Evolutionary conservation across 92 coral and sea anemone species (phyloP).

Genomic region (Heteractis magnifica): DNA sequence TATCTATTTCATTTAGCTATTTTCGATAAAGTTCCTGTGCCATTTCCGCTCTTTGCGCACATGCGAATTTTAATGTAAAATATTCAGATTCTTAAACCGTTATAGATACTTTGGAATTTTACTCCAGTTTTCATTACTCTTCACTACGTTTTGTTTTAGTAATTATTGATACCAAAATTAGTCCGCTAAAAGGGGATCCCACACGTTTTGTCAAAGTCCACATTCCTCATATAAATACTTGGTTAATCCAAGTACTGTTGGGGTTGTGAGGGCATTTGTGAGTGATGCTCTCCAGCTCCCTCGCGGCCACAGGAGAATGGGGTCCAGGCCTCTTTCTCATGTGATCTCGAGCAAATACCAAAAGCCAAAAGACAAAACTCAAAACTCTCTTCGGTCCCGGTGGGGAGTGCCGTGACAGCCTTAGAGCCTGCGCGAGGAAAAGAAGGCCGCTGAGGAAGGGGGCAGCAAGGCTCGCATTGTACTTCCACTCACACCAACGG

Average conservation of each 20-base stretch:
- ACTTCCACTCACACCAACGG: constrained; percentile 22
- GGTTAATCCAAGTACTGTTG: background rate
- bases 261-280: constrained; percentile 26
- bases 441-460: constrained; percentile 31
- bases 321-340: too few relatives aligned
- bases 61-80: background rate
- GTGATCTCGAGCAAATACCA: background rate
- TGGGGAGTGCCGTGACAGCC: constrained; percentile 30
- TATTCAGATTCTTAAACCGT: too few relatives aligned
- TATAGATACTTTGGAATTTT: background rate
- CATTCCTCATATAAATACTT: constrained; percentile 8
- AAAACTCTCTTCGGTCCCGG: background rate
- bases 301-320: background rate
- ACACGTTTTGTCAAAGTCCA: background rate
- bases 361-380: too few relatives aligned
- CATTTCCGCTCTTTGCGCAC: background rate
- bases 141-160: background rate
- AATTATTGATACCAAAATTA: background rate
- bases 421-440: constrained; percentile 17
- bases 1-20: too few relatives aligned
- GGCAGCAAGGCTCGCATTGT: constrained; percentile 32
- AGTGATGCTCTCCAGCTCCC: constrained; percentile 28
- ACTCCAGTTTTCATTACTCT: background rate
- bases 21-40: too few relatives aligned
- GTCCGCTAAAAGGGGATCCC: background rate